Evolutionary conservation across 1,140 invertebrate species (phyloP), one percentile per base, ranked within the genome.

Genomic region (Periplaneta americana): DNA sequence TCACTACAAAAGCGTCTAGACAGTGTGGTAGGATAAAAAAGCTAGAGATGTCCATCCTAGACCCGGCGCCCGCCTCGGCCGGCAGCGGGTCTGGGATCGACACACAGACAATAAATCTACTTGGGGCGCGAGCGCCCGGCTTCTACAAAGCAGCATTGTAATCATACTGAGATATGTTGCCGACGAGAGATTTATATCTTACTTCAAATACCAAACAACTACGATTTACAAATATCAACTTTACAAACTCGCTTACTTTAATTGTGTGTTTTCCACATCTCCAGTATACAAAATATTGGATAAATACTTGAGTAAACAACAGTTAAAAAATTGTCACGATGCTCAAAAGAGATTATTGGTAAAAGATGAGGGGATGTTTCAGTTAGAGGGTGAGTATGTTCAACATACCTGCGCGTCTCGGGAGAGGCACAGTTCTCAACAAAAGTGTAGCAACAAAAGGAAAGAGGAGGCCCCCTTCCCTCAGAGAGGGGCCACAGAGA

Each of bases 241-340:
- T 75, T 75, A 80, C 66, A 74, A 75, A 80, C 48, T 28, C 34
- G 22, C 48, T 66, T 66, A 66, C 22, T 28, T 28, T 66, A 1
- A n/a, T 18, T 11, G 22, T n/a, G 22, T n/a, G 22, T 66, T 5
- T 35, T 37, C 35, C 37, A 75, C 80, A 82, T 48, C 32, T 79
- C 37, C 80, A 83, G 80, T 83, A 66, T 66, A 81, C 81, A 81
- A 83, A 83, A 82, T 83, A 81, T 81, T 82, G 39, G 74, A 79
- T 75, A n/a, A 66, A 83, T 81, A 79, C 75, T 79, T 79, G 82
- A 81, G 80, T 83, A 83, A 81, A 81, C 80, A 83, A 82, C 82
- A 83, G 78, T 81, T 37, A 78, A 36, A 78, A 32, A 32, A 18
- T 37, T 32, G 39, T 39, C 77, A 78, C 35, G 22, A 37, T 15